phyloP scores from a whole-genome alignment of 2,888 invertebrate species.

The Andricus quercusramuli region DNA sequence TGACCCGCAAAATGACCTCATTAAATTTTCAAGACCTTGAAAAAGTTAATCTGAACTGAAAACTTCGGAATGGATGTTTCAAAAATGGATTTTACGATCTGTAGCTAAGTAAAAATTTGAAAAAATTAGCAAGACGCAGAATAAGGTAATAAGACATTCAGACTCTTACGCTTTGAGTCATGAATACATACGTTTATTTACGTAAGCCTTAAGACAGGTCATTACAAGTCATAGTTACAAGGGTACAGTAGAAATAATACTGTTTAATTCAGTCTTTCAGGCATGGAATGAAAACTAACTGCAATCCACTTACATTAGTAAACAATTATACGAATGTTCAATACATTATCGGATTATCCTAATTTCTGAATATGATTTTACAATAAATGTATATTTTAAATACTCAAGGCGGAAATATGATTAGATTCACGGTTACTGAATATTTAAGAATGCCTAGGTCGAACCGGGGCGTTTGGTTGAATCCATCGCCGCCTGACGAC shows the following conservation, averaged over 20 bases:
- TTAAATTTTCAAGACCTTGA: background rate
- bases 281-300: background rate
- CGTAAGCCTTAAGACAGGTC: constrained; percentile 15
- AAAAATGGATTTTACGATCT: background rate
- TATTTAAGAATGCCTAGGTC: background rate
- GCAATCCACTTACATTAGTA: background rate
- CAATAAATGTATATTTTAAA: background rate
- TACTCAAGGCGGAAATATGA: too few relatives aligned
- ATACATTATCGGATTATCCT: too few relatives aligned
- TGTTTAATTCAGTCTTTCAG: background rate
- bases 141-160: constrained; percentile 4
- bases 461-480: constrained; percentile 62
- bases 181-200: constrained; percentile 27
- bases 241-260: background rate
- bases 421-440: background rate
- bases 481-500: constrained; percentile 78
- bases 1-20: too few relatives aligned
- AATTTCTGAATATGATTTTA: background rate
- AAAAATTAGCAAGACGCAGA: constrained; percentile 37
- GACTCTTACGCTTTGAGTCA: background rate
- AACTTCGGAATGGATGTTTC: background rate
- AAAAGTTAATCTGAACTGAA: background rate
- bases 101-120: background rate
- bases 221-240: background rate
- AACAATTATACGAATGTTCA: too few relatives aligned